phyloP scores from a whole-genome alignment of 2,113 vertebrate genomes.

The Pygoscelis adeliae region DNA sequence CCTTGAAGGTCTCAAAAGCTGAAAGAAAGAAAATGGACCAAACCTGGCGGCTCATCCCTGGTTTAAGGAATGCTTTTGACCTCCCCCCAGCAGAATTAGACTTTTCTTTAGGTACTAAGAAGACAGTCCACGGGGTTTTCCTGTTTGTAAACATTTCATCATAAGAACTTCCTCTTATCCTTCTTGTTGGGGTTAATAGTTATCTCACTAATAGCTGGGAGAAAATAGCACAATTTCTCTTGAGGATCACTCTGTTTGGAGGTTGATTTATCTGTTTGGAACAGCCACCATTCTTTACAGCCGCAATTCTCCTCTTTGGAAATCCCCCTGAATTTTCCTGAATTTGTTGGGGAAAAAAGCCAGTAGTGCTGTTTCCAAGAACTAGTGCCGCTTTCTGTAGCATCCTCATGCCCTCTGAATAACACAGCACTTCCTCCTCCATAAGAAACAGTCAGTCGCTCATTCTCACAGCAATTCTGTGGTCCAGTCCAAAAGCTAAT shows the following conservation, averaged over 20 bases:
- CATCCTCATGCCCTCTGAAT: neutral
- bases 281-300: neutral
- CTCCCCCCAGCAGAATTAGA: neutral
- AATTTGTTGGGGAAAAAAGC: neutral
- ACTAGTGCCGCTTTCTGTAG: neutral
- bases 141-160: slow-evolving; percentile 27
- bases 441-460: neutral
- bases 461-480: neutral
- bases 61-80: neutral
- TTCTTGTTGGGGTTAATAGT: neutral
- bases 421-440: neutral
- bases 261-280: neutral
- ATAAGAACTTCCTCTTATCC: neutral
- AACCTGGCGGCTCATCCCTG: neutral
- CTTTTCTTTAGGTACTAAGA: neutral
- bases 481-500: neutral
- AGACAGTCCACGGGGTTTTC: neutral
- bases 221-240: neutral
- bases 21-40: neutral
- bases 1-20: neutral
- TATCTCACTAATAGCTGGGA: neutral
- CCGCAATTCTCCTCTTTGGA: neutral
- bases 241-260: neutral
- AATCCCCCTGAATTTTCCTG: neutral
- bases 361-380: slow-evolving; percentile 7